A percentile compares a stretch with the other conserved stretches of the same genome.
phyloP scores from a whole-genome alignment of 2,888 invertebrate species.

The Dolomedes plantarius region DNA sequence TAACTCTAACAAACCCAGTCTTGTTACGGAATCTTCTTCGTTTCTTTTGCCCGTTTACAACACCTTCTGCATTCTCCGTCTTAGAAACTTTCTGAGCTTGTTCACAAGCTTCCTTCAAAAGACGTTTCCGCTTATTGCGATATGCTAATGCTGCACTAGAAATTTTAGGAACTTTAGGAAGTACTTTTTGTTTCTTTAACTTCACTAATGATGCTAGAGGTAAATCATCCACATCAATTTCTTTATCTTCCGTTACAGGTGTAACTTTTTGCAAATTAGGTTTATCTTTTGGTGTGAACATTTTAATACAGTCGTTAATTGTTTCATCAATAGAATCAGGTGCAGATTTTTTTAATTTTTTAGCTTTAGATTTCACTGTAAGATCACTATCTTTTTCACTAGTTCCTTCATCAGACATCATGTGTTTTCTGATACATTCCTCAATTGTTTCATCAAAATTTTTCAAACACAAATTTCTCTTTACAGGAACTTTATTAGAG shows the following conservation, averaged over 20 bases:
- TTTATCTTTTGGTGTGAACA: slow-evolving; percentile 43
- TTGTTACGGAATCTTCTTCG: slow-evolving; percentile 72
- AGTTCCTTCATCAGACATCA: slow-evolving; percentile 35
- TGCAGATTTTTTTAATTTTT: not conserved
- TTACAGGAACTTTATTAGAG: slow-evolving; percentile 13
- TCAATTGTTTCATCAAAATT: slow-evolving; percentile 73
- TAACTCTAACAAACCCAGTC: slow-evolving; percentile 73
- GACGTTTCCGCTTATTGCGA: slow-evolving; percentile 41
- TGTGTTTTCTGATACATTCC: slow-evolving; percentile 70
- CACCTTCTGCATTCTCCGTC: not conserved
- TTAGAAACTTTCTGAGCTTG: slow-evolving; percentile 35
- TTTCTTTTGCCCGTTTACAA: slow-evolving; percentile 39
- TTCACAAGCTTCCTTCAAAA: slow-evolving; percentile 42
- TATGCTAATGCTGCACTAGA: slow-evolving; percentile 23
- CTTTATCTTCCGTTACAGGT: not conserved
- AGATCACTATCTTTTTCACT: not conserved
- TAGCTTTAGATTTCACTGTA: slow-evolving; percentile 16
- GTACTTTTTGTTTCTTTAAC: not conserved
- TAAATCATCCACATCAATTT: slow-evolving; percentile 45
- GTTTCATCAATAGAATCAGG: slow-evolving; percentile 72
- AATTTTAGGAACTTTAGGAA: slow-evolving; percentile 6
- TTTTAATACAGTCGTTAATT: slow-evolving; percentile 72
- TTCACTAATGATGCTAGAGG: slow-evolving; percentile 38
- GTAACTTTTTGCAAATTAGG: not conserved
- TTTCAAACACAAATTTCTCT: slow-evolving; percentile 35